phyloP scores from a whole-genome alignment of 2,888 invertebrate species.

The Deroplatys truncata region DNA sequence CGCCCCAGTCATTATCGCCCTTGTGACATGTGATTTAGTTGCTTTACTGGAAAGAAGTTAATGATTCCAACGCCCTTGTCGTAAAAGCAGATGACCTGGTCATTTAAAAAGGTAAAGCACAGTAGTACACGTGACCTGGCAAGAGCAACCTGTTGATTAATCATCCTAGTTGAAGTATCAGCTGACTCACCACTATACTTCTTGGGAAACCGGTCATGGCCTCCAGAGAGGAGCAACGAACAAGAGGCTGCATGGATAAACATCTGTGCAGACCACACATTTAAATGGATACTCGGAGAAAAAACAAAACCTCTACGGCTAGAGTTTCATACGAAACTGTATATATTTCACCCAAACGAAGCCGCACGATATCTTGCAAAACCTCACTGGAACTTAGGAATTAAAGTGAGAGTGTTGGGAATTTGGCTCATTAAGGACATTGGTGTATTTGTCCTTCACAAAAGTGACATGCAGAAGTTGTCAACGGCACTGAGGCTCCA shows the following conservation, averaged over 20 bases:
- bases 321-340: neutral
- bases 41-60: too few relatives aligned
- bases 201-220: neutral
- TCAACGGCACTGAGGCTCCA: too few relatives aligned
- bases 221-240: neutral
- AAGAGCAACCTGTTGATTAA: neutral
- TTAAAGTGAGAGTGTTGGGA: too few relatives aligned
- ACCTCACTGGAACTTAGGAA: too few relatives aligned
- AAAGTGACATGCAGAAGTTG: too few relatives aligned
- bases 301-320: neutral
- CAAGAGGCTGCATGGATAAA: neutral
- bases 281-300: neutral
- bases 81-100: neutral
- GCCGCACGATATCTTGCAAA: too few relatives aligned
- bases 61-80: neutral
- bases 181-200: neutral
- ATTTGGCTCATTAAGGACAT: too few relatives aligned
- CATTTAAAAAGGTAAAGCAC: neutral
- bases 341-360: neutral
- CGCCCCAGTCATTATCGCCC: too few relatives aligned
- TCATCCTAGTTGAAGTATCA: neutral
- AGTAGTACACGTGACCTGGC: neutral
- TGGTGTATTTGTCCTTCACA: too few relatives aligned
- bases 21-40: too few relatives aligned
- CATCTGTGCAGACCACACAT: neutral